A percentile compares a stretch with the other conserved stretches of the same genome.
These are phyloP conservation scores for Caracal caracal DNA, from an alignment of 2,113 vertebrate species.

Conservation along the genomic window DNA sequence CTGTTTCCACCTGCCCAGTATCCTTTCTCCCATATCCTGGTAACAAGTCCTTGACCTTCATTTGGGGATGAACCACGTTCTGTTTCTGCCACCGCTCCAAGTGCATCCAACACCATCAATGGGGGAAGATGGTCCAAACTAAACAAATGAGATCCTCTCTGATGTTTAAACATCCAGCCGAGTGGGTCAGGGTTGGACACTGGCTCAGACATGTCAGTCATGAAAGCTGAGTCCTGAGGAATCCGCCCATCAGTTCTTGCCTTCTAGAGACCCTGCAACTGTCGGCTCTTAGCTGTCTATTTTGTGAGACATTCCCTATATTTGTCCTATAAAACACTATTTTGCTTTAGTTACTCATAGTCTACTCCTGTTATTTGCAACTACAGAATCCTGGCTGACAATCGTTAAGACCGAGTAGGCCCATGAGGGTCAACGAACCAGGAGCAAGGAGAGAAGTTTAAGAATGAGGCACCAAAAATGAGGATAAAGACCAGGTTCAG, in stretches of 20 bases:
- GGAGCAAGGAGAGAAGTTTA: neutral
- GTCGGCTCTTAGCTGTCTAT: neutral
- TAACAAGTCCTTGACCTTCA: neutral
- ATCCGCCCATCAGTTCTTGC: accelerated
- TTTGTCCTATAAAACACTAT: neutral
- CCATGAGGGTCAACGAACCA: accelerated
- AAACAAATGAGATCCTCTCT: neutral
- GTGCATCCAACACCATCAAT: accelerated
- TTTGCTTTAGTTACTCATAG: neutral
- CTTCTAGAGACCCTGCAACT: accelerated
- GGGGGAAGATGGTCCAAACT: neutral
- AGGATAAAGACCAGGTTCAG: accelerated
- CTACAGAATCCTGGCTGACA: neutral
- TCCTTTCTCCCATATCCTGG: neutral
- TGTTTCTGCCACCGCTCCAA: neutral
- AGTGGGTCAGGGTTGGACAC: neutral
- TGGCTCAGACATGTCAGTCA: neutral
- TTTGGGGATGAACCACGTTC: too few relatives aligned
- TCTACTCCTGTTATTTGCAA: neutral
- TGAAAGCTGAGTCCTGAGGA: neutral
- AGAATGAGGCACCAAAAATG: too few relatives aligned
- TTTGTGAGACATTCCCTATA: neutral
- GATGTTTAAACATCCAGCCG: neutral
- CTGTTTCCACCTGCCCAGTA: neutral
- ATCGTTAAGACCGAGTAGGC: accelerated